These are phyloP conservation scores for Sycophila sp. DNA, from an alignment of 1,140 invertebrate species.

Conservation along the genomic window DNA sequence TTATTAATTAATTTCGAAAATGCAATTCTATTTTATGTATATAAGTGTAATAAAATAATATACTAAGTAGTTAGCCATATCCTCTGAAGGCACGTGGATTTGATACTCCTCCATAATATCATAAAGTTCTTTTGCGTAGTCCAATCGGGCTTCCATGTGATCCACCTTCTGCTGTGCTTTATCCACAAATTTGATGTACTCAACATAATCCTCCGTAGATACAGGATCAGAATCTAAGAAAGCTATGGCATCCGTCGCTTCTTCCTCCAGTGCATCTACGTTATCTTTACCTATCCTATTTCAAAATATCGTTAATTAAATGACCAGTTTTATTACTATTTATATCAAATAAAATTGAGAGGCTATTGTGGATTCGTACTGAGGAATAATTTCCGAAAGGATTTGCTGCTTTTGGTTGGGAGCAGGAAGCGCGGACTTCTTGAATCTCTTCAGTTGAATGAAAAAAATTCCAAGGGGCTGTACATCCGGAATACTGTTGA, in stretches of 20 bases:
- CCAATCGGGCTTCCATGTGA: constrained; percentile 71
- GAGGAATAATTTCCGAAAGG: constrained; percentile 67
- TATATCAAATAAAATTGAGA: not conserved
- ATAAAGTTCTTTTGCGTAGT: constrained; percentile 78
- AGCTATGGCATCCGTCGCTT: constrained; percentile 70
- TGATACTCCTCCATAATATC: constrained; percentile 77
- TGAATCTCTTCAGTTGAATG: constrained; percentile 77
- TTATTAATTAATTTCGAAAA: not conserved
- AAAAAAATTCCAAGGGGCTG: constrained; percentile 76
- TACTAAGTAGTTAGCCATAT: constrained; percentile 72
- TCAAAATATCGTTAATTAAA: constrained; percentile 21
- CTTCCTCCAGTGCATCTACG: constrained; percentile 69
- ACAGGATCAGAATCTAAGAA: constrained; percentile 72
- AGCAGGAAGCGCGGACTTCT: constrained; percentile 74
- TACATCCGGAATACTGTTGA: constrained; percentile 72
- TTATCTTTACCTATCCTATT: constrained; percentile 70
- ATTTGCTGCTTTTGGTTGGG: constrained; percentile 75
- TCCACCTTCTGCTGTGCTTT: constrained; percentile 71
- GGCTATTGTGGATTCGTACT: constrained; percentile 53
- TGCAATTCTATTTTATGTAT: not conserved
- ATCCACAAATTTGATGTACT: constrained; percentile 76
- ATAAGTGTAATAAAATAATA: constrained; percentile 12
- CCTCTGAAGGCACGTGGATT: constrained; percentile 72
- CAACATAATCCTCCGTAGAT: constrained; percentile 74
- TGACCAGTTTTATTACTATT: constrained; percentile 4